Conservation (phyloP, 1,140 invertebrate genomes). For the Trichonephila clavata region DNA sequence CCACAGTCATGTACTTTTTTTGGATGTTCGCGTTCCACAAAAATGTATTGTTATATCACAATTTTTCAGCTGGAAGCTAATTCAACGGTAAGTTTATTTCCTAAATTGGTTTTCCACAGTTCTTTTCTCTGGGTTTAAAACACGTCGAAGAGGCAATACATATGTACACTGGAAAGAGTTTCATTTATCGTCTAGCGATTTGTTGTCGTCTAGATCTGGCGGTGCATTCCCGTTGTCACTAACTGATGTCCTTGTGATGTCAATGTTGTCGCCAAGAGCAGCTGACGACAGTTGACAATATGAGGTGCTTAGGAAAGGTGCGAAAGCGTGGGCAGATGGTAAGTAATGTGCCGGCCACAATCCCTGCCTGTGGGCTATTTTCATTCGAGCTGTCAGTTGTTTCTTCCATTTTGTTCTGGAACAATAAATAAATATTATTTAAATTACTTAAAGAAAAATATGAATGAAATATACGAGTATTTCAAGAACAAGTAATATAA, state of each 20-base stretch:
- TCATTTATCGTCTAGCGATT: slow-evolving; percentile 72
- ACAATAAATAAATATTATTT: neutral
- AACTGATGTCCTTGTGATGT: slow-evolving; percentile 49
- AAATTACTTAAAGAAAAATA: no score
- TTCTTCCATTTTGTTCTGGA: slow-evolving; percentile 96
- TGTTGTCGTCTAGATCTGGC: slow-evolving; percentile 64
- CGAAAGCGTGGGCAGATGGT: slow-evolving; percentile 79
- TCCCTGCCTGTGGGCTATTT: slow-evolving; percentile 92
- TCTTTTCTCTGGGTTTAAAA: neutral
- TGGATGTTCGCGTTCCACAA: no score
- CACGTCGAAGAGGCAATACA: neutral
- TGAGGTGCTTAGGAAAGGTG: slow-evolving; percentile 74
- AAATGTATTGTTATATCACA: neutral
- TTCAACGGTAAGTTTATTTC: neutral
- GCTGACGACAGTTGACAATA: slow-evolving; percentile 68
- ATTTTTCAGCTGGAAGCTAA: slow-evolving; percentile 1
- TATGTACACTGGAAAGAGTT: neutral
- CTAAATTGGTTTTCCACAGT: neutral
- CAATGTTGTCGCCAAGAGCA: slow-evolving; percentile 48
- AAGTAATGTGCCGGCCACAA: slow-evolving; percentile 87
- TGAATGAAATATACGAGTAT: no score
- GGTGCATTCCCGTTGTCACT: slow-evolving; percentile 42
- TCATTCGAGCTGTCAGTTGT: slow-evolving; percentile 92
- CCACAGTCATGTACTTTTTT: no score
- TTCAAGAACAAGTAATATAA: no score